A percentile compares a stretch with the other conserved stretches of the same genome.
These are phyloP conservation scores for Nannobrachium achirus DNA, from an alignment of 2,113 vertebrate genomes.

Conservation along the genomic window DNA sequence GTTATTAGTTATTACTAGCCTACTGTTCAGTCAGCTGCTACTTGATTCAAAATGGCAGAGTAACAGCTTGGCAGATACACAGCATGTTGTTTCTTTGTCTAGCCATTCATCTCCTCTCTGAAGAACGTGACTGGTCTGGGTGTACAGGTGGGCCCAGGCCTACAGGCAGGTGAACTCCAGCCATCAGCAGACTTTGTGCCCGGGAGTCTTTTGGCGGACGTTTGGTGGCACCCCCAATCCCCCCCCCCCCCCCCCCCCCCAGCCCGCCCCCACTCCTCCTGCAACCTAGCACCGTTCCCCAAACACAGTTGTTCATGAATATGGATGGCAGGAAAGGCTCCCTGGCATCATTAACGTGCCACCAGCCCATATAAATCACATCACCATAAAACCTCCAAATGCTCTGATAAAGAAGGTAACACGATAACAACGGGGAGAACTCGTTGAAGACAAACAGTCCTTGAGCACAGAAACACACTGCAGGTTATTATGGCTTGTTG, in stretches of 20 bases:
- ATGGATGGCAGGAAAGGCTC: constrained; percentile 77
- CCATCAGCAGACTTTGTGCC: constrained; percentile 63
- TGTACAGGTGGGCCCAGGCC: constrained; percentile 68
- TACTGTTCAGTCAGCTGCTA: neutral
- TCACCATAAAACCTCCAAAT: constrained; percentile 79
- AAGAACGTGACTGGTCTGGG: constrained; percentile 42
- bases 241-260: constrained; percentile 41
- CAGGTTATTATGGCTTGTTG: constrained; percentile 29
- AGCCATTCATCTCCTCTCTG: constrained; percentile 54
- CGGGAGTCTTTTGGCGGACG: constrained; percentile 72
- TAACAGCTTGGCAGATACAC: neutral
- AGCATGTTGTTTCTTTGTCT: constrained; percentile 38
- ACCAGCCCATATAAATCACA: constrained; percentile 80
- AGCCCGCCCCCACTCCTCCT: constrained; percentile 49
- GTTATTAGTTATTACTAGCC: neutral
- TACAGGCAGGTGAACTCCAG: constrained; percentile 63
- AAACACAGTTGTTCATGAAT: constrained; percentile 86
- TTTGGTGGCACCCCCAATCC: constrained; percentile 18
- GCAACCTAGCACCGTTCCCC: constrained; percentile 56
- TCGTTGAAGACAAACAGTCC: constrained; percentile 60
- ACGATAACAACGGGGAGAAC: constrained; percentile 52
- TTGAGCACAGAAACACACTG: constrained; percentile 27
- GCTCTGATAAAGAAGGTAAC: constrained; percentile 71
- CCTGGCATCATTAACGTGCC: constrained; percentile 80
- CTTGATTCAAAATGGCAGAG: neutral